Evolutionary conservation across 2,797 vertebrate species (phyloP), one percentile per base, ranked within the genome.

Genomic region (Nannoperca obscura): DNA sequence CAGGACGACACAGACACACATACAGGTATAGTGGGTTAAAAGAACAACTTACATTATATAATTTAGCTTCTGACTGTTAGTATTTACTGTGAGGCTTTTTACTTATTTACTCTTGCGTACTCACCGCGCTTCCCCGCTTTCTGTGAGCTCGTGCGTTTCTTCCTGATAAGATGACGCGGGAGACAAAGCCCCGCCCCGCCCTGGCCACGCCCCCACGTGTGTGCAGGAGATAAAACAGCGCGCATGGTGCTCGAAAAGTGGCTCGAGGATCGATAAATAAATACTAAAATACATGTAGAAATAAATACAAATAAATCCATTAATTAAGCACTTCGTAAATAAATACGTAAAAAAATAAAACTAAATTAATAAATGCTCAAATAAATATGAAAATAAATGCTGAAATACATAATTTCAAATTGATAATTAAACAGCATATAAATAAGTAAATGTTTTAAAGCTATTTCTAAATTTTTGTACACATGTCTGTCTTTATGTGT

Each of bases 111-210:
- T 0, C 15, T 15, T 5, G 17, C 30, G 62, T 17, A 73, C 73
- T 77, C 17, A 53, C 57, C 73, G 5, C 64, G 49, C 47, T 17
- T 0, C 60, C 30, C 24, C 38, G 47, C 64, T 34, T 8, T 5
- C 60, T 3, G 65, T 1, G 12, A 52, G 66, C 65, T 32, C n/a
- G 4, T 3, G 47, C 61, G 52, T 4, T 71, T 52, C 83, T 91
- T 93, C 90, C 91, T 89, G 84, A 67, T 88, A 67, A 85, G 22
- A 17, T 93, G 90, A 94, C 92, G 91, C 71, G 38, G 0, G 5
- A 0, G 63, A 4, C 20, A 2, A 76, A 27, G 75, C 80, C 85
- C 64, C 88, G 75, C 80, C 85, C 64, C 88, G 84, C 91, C 90
- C 82, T 2, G 0, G 1, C 57, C 83, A 83, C 88, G 83, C 89